Base-by-base conservation (phyloP, 2,797 vertebrate genomes). In the Capromys pilorides region DNA sequence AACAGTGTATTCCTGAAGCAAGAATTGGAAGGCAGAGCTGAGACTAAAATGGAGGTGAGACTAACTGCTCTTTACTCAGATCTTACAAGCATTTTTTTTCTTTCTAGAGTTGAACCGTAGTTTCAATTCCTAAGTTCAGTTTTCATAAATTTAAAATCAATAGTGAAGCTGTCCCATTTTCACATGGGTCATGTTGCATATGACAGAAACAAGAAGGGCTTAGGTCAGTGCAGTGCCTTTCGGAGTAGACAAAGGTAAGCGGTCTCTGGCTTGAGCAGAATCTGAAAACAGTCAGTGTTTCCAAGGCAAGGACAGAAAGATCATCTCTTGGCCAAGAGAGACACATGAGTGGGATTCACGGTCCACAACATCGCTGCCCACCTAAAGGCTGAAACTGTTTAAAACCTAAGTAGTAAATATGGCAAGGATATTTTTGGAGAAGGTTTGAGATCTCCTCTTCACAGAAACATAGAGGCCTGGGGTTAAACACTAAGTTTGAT, bases 51-150 rank as follows among this genome's bases (percentile, higher is more conserved):
- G 75, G 66, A 96, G 61, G 69, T 4, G n/a, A n/a, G n/a, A n/a
- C n/a, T n/a, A 85, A 79, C 78, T 4, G 33, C n/a, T 91, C 33
- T 92, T 94, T 92, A 31, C 93, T 86, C 92, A 79, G 51, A n/a
- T 90, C 28, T 71, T 31, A 16, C 41, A 89, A 93, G 81, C 67
- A 95, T 39, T 77, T 94, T 93, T 93, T 88, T 77, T 57, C 59
- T 7, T 71, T 69, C 54, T 86, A 77, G 33, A 90, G 66, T 83
- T 22, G 24, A 62, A 19, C 45, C 41, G 33, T 0, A 1, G 9
- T 66, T 13, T 81, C 91, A 77, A 49, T 93, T 93, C 49, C 28
- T 78, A 85, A 86, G 12, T 88, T 86, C 33, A 77, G 26, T 73
- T 54, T n/a, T 75, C 22, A 80, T 41, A 91, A 54, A 64, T 88